Conservation (phyloP, 2,113 vertebrate genomes). For the Charina bottae region DNA sequence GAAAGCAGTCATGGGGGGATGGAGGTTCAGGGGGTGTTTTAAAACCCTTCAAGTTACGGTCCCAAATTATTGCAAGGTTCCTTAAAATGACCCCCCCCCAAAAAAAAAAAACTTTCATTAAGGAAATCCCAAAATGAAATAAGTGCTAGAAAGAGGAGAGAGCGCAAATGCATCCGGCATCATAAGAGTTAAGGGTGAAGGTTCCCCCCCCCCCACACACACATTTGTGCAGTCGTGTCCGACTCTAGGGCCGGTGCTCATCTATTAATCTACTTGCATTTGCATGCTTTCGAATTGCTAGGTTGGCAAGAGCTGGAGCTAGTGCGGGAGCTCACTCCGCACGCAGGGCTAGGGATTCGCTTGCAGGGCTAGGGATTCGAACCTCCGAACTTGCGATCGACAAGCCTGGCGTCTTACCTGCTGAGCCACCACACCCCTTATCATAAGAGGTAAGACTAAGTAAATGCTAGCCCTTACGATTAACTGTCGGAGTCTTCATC, state of each 20-base stretch:
- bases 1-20: background rate
- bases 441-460: background rate
- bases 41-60: background rate
- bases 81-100: background rate
- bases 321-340: too few species aligned
- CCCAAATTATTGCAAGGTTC: background rate
- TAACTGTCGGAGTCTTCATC: accelerated
- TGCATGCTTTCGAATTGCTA: too few species aligned
- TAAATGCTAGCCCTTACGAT: background rate
- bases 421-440: too few species aligned
- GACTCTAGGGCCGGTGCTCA: too few species aligned
- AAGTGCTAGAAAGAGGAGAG: background rate
- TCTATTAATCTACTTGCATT: too few species aligned
- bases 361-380: too few species aligned
- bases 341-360: too few species aligned
- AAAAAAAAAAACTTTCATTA: background rate
- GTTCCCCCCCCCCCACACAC: too few species aligned
- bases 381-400: too few species aligned
- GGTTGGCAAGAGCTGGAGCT: too few species aligned
- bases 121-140: background rate
- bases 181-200: background rate
- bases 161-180: background rate
- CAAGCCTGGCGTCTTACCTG: too few species aligned
- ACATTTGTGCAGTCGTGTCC: too few species aligned
- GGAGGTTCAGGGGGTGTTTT: background rate